Base-by-base conservation (phyloP, 2,888 invertebrate genomes). In the Ochropleura leucogaster region DNA sequence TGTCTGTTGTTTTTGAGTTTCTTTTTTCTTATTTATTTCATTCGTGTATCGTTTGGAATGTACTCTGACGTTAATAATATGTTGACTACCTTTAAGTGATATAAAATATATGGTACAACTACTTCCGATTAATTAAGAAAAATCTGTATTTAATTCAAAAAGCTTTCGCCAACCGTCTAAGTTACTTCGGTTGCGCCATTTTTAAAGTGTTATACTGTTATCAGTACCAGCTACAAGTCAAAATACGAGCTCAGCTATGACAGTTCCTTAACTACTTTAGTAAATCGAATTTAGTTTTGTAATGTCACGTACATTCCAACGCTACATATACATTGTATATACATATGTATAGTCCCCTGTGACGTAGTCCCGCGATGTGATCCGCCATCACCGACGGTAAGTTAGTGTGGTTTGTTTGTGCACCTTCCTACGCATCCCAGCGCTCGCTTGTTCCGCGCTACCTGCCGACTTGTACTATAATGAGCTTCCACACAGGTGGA, bases 401-500 rank as follows among this genome's bases (percentile, higher is more conserved):
- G 94, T 93, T 95, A 94, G 94, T 94, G 94, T 94, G 94, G 93
- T 84, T 76, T 83, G 80, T 72, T 77, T 69, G 86, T 89, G 91
- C 88, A 88, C 87, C 85, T 87, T 85, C 72, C 84, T 87, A 80
- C 74, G 72, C 80, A 83, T 20, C 78, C 76, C 42, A 70, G 62
- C 66, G 81, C 80, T 83, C 77, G 82, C 82, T 84, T 74, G 30
- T 64, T 65, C 63, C 73, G 77, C 74, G 73, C 60, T 68, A 65
- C 8, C 66, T 51, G 62, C 66, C 64, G 40, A 60, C 7, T n/a
- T 44, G 30, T 83, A 82, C 74, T 87, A 85, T 86, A 88, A 74
- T 70, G 40, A 77, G 72, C 76, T 85, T 83, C 74, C 74, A 79
- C 77, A 83, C 90, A 96, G 96, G 96, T 95, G 95, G 96, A 96